Conservation (phyloP, 2,113 vertebrate species). For the Jaculus jaculus region DNA sequence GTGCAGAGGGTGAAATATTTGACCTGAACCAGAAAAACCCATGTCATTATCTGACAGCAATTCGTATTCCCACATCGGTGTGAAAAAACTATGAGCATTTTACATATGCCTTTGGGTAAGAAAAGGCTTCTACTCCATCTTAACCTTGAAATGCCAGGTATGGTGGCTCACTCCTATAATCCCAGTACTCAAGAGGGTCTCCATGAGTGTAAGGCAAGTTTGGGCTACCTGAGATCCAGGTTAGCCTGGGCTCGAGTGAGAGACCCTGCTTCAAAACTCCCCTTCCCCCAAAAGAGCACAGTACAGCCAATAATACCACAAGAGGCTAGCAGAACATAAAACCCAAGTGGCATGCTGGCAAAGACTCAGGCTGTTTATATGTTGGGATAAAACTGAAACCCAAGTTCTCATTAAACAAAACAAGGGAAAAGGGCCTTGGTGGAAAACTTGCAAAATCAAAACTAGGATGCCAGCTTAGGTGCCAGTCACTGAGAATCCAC, state of each 20-base stretch:
- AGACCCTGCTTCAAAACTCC: no score
- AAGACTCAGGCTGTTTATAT: background rate
- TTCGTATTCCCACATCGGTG: background rate
- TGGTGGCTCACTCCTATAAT: no score
- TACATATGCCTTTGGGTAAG: background rate
- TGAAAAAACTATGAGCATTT: slow-evolving; percentile 15
- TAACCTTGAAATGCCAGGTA: background rate
- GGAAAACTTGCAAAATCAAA: background rate
- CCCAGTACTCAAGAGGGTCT: no score
- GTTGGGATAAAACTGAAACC: background rate
- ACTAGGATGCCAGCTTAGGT: background rate
- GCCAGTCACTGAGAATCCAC: background rate
- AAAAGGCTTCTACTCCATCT: background rate
- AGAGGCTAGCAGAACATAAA: background rate
- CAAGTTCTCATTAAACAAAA: background rate
- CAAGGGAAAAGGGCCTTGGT: background rate
- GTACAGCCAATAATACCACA: background rate
- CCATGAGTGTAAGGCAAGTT: no score
- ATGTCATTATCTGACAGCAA: background rate
- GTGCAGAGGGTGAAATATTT: slow-evolving; percentile 37
- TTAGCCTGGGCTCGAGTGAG: no score
- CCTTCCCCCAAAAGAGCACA: background rate
- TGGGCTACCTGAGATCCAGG: no score
- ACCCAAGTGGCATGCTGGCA: background rate
- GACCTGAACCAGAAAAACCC: slow-evolving; percentile 10